Conservation (phyloP, 2,113 vertebrate genomes). For the Elephantulus edwardii region DNA sequence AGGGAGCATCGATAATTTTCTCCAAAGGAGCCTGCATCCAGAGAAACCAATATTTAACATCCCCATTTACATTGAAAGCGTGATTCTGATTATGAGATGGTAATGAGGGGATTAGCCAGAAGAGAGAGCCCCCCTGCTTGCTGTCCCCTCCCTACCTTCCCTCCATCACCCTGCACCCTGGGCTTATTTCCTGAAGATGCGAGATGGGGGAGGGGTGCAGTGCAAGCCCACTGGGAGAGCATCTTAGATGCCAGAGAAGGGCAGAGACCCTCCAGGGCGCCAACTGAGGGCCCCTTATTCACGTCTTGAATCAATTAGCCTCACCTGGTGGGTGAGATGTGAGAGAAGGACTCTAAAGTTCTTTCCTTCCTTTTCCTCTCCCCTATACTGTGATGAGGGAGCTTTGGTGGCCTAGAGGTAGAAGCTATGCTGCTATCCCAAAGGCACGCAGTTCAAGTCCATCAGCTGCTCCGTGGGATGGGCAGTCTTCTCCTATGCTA, state of each 20-base stretch:
- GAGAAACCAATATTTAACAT: constrained; percentile 81
- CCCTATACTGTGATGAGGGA: neutral
- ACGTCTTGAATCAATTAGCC: constrained; percentile 56
- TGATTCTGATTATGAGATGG: constrained; percentile 81
- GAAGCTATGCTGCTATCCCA: too few species aligned
- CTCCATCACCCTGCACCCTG: neutral
- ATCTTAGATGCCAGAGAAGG: constrained; percentile 71
- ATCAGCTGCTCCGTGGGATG: neutral
- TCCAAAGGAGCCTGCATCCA: constrained; percentile 69
- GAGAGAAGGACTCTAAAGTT: neutral
- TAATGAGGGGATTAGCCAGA: constrained; percentile 78
- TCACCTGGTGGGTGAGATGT: neutral
- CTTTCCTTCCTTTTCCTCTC: neutral
- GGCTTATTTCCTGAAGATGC: constrained; percentile 26
- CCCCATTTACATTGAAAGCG: constrained; percentile 81
- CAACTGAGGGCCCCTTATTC: constrained; percentile 42
- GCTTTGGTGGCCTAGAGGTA: too few species aligned
- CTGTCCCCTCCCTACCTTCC: neutral
- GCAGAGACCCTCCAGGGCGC: constrained; percentile 58
- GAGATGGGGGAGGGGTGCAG: neutral
- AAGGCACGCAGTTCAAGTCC: too few species aligned
- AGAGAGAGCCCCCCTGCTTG: constrained; percentile 59
- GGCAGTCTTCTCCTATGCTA: too few species aligned
- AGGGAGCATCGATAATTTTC: constrained; percentile 67
- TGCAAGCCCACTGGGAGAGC: constrained; percentile 34